These are phyloP conservation scores for Fragum fragum DNA, from an alignment of 2,888 invertebrate species.

Conservation along the genomic window DNA sequence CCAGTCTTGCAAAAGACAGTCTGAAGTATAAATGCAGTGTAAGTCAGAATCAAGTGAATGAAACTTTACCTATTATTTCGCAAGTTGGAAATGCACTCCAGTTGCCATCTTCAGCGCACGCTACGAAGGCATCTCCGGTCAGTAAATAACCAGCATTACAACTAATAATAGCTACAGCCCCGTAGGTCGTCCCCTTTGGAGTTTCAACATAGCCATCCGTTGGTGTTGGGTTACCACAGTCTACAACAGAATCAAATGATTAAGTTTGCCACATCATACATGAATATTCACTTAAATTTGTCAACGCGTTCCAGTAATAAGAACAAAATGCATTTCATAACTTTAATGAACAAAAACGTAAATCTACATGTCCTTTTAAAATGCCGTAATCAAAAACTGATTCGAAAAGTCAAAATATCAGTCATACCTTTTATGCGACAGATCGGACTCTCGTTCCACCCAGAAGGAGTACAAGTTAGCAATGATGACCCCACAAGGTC, in stretches of 20 bases:
- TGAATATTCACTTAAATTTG: too few species aligned
- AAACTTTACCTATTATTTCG: conserved; percentile 4
- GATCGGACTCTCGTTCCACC: conserved; percentile 18
- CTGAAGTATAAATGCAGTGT: too few species aligned
- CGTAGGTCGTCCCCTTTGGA: conserved; percentile 32
- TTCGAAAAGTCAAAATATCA: too few species aligned
- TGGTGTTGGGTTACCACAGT: conserved; percentile 43
- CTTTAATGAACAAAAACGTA: too few species aligned
- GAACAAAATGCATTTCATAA: too few species aligned
- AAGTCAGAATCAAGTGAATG: too few species aligned
- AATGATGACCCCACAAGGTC: conserved; percentile 5
- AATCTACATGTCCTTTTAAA: too few species aligned
- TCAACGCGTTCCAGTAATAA: too few species aligned
- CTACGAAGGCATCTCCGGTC: not conserved
- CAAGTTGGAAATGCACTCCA: conserved; percentile 21
- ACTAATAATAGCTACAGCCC: conserved; percentile 22
- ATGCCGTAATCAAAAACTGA: too few species aligned
- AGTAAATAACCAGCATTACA: conserved; percentile 31
- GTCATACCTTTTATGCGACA: conserved; percentile 29
- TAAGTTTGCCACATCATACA: too few species aligned
- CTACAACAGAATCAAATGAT: conserved; percentile 12
- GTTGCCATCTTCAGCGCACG: not conserved
- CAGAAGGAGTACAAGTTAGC: conserved; percentile 1
- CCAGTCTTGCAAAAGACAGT: too few species aligned
- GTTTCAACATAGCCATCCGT: conserved; percentile 7